Conservation (phyloP, 1,140 invertebrate genomes). For the Drosophila suzukii region DNA sequence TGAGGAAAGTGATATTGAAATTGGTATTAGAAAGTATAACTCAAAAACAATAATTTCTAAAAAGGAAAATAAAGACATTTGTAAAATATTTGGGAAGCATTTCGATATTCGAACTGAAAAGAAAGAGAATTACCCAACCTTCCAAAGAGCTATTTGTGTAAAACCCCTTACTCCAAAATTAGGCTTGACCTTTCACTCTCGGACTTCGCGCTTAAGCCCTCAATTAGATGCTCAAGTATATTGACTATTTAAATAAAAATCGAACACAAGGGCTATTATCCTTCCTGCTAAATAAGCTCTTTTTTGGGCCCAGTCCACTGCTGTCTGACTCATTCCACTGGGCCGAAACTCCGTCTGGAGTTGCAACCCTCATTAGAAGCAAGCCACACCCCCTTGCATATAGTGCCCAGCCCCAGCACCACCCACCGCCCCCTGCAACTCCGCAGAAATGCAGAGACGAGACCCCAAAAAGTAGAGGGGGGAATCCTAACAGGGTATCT, state of each 20-base stretch:
- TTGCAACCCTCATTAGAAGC: conserved; percentile 76
- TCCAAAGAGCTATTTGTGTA: background rate
- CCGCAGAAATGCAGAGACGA: conserved; percentile 37
- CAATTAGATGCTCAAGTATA: conserved; percentile 30
- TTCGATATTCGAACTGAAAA: background rate
- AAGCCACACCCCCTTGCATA: conserved; percentile 51
- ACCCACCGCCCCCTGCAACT: conserved; percentile 33
- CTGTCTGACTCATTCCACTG: conserved; percentile 58
- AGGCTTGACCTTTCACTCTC: conserved; percentile 59
- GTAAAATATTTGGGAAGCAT: no score
- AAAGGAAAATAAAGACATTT: no score
- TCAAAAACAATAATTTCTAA: no score
- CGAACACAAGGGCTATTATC: conserved; percentile 1
- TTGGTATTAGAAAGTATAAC: no score
- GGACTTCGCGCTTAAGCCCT: conserved; percentile 16
- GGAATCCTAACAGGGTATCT: conserved; percentile 4
- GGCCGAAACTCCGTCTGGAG: conserved; percentile 64
- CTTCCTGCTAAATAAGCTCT: conserved; percentile 27
- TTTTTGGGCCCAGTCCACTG: conserved; percentile 37
- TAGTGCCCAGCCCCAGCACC: conserved; percentile 1
- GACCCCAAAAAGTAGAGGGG: conserved; percentile 23
- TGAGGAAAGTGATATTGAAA: no score
- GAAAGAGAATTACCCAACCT: background rate
- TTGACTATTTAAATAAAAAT: conserved; percentile 16
- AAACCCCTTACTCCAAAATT: background rate